Evolutionary conservation across 2,888 invertebrate species (phyloP).

Genomic region (Apamea crenata): DNA sequence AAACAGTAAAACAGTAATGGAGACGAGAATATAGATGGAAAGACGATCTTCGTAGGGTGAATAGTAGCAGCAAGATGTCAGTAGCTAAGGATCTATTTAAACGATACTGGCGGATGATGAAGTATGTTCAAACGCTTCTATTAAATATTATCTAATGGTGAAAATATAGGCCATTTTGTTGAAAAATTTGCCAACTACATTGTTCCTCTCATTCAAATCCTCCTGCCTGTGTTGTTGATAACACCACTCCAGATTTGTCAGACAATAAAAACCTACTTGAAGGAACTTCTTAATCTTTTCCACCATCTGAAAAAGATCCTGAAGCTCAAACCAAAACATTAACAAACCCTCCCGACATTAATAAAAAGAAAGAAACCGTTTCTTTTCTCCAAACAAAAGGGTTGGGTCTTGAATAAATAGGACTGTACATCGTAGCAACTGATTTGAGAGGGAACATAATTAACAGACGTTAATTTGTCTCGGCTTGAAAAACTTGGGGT

Average conservation of each 20-base stretch:
- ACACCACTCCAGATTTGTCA: not conserved
- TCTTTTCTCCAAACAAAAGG: slow-evolving; percentile 44
- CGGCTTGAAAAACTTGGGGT: slow-evolving; percentile 24
- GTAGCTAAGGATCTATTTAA: not conserved
- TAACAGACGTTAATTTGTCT: slow-evolving; percentile 57
- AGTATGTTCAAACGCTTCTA: not conserved
- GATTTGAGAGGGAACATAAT: slow-evolving; percentile 60
- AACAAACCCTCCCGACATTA: slow-evolving; percentile 33
- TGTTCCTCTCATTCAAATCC: not conserved
- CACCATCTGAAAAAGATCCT: not conserved
- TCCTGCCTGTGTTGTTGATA: not conserved
- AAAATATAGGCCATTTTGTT: not conserved
- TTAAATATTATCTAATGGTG: not conserved
- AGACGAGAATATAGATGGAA: not conserved
- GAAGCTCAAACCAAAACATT: slow-evolving; percentile 34
- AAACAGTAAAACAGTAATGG: not conserved
- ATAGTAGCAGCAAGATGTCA: not conserved
- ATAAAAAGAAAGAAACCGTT: slow-evolving; percentile 42
- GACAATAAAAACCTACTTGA: not conserved
- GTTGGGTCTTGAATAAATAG: slow-evolving; percentile 47
- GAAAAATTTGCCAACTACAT: not conserved
- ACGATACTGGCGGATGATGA: not conserved
- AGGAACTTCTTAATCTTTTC: slow-evolving; percentile 6
- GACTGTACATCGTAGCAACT: slow-evolving; percentile 23
- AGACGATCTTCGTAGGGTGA: not conserved